Evolutionary conservation across 1,140 invertebrate species (phyloP), one percentile per base, ranked within the genome.

Genomic region (Caenorhabditis remanei): DNA sequence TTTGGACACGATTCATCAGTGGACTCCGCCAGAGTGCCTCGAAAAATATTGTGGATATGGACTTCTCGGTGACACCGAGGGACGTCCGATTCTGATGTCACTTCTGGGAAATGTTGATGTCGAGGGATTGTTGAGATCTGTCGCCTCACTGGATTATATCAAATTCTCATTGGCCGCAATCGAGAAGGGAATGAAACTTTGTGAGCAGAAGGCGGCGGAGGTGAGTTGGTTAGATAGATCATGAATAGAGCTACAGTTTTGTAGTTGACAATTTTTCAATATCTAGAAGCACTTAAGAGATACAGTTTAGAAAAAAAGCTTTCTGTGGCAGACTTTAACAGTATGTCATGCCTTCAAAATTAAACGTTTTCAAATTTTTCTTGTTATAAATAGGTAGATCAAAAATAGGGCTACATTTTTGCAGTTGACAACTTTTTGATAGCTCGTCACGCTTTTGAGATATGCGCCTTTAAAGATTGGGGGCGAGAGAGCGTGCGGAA

Each of bases 31-130:
- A 11, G 91, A 92, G 91, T 90, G 92, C 43, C 88, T 93, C 13
- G 92, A 93, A 46, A 92, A 92, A 75, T 93, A 93, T 58, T 93
- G 91, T 75, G 91, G 91, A 21, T 92, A 93, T 90, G 91, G 91
- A 32, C 91, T 90, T 48, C 86, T 93, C 1, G 53, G 89, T 0
- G 91, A 92, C 83, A 93, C 90, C 13, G 91, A 93, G 41, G 92
- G 91, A 7, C 90, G 92, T 61, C 91, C 91, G 9, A 92, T 92
- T 85, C 90, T 92, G 40, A 93, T 92, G 92, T 92, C 91, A 16
- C 56, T 93, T 3, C 85, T 92, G 32, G 91, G 91, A 50, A 93
- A 93, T 79, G 92, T 92, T 87, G 91, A 92, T 84, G 92, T 92
- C 75, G 48, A 53, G 90, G 91, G 91, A 9, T 89, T 92, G 84